Evolutionary conservation across 2,113 vertebrate species (phyloP), one percentile per base, ranked within the genome.

Genomic region (Misgurnus anguillicaudatus): DNA sequence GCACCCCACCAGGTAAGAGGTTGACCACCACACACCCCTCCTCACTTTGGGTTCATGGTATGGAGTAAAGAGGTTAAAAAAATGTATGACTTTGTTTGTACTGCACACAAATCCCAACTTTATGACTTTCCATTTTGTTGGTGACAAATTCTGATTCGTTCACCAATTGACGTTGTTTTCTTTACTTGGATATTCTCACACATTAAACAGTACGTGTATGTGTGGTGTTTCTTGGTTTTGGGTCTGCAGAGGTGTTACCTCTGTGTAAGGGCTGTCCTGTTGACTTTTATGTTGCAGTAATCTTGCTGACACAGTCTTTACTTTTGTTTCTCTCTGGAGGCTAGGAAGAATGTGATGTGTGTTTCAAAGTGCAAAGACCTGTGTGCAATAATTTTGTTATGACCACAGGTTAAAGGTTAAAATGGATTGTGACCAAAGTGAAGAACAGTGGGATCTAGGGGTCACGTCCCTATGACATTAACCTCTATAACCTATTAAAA

Each of bases 1-100:
- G 97, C 91, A 99, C 97, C 0, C 95, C 95, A 16, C 97, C 97
- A 92, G 97, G 97, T 99, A 92, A 88, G 85, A 67, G 4, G 39
- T 62, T 51, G 13, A 51, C 9, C 74, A 47, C 14, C 16, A 39
- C 19, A 14, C 24, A 51, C 19, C 10, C 3, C 9, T 9, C 17
- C 63, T 31, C 13, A 60, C 13, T 21, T 9, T 7, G 42, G 1
- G 42, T 45, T 9, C 42, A 45, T n/a, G n/a, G n/a, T n/a, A n/a
- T n/a, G n/a, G n/a, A n/a, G n/a, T n/a, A n/a, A n/a, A n/a, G n/a
- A n/a, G n/a, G n/a, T n/a, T n/a, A n/a, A n/a, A 17, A 19, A 31
- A 19, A 16, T 68, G 1, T 7, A 17, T 21, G 9, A 31, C 24
- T 31, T 31, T 31, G 24, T 31, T 31, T 3, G 3, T 31, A 31